Evolutionary conservation across 2,888 invertebrate genomes (phyloP).

Genomic region (Stramonita haemastoma): DNA sequence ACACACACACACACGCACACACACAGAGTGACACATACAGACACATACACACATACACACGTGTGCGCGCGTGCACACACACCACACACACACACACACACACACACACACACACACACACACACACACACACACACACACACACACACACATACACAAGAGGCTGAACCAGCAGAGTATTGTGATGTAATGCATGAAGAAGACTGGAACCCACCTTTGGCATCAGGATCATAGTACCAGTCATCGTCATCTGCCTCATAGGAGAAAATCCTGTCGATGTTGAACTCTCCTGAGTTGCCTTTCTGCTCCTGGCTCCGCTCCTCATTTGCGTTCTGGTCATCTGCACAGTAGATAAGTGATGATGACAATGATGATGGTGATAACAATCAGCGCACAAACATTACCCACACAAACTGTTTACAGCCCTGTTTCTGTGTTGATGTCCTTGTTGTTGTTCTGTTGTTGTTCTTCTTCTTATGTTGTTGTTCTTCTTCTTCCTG

Average conservation of each 20-base stretch:
- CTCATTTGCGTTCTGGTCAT: background rate
- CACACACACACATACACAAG: too few relatives aligned
- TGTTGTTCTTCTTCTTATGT: too few relatives aligned
- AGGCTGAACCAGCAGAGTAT: too few relatives aligned
- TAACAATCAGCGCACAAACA: too few relatives aligned
- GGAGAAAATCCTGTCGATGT: background rate
- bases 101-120: background rate
- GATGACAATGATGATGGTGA: background rate
- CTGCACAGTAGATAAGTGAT: background rate
- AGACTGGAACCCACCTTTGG: background rate
- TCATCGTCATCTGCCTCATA: slow-evolving; percentile 20
- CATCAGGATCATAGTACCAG: background rate
- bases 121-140: background rate
- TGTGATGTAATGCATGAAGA: too few relatives aligned
- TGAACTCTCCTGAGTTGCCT: background rate
- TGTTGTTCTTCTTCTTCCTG: too few relatives aligned
- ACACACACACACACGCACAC: background rate
- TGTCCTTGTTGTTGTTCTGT: too few relatives aligned
- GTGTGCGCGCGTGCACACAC: background rate
- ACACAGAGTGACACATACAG: too few relatives aligned
- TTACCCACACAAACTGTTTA: too few relatives aligned
- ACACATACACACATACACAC: background rate
- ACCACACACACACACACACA: too few relatives aligned
- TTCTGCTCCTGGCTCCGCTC: background rate
- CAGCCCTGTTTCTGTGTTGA: too few relatives aligned